phyloP scores from a whole-genome alignment of 1,140 invertebrate species.

The Hylyphantes graminicola region DNA sequence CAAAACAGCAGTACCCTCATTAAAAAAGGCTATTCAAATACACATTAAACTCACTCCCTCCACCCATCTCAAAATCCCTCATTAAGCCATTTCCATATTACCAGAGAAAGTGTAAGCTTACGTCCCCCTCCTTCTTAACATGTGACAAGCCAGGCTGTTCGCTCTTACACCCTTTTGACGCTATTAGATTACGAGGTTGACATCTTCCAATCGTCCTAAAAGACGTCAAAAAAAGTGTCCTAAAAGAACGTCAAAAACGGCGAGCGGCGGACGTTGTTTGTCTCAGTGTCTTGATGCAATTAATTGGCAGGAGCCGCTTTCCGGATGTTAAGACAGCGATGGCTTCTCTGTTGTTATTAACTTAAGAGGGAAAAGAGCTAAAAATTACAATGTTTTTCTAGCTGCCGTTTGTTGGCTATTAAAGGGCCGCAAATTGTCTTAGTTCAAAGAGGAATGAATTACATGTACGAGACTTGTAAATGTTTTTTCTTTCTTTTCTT shows the following conservation, averaged over 20 bases:
- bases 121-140: neutral
- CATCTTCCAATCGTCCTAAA: neutral
- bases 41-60: neutral
- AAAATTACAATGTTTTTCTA: neutral
- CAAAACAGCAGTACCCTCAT: neutral
- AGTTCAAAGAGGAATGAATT: neutral
- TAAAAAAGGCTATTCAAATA: neutral
- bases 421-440: neutral
- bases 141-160: conserved; percentile 12
- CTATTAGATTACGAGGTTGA: conserved; percentile 18
- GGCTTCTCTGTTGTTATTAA: neutral
- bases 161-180: neutral
- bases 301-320: neutral
- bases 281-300: neutral
- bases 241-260: too few species aligned
- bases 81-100: conserved; percentile 1
- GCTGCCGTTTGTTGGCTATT: neutral
- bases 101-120: conserved; percentile 4
- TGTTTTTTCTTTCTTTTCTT: too few species aligned
- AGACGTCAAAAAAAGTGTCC: neutral
- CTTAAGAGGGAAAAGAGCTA: neutral
- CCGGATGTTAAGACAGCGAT: neutral
- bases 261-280: neutral
- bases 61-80: neutral
- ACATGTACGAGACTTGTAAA: neutral